These are phyloP conservation scores for Mohoua ochrocephala DNA, from an alignment of 2,113 vertebrate species.

Conservation along the genomic window DNA sequence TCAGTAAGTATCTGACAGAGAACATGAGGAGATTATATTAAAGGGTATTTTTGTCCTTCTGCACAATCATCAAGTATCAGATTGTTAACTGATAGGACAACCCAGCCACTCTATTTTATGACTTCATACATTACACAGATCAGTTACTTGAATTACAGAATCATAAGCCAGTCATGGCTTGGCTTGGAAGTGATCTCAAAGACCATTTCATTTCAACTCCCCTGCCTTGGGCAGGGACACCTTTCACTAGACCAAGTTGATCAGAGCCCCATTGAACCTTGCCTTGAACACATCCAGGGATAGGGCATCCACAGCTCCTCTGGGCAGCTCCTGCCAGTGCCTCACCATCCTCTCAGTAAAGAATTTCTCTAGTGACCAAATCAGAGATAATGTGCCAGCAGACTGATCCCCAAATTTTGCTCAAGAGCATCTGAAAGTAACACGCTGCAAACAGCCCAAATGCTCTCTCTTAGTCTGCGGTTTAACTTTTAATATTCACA, in stretches of 20 bases:
- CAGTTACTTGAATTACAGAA: background rate
- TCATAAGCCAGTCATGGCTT: background rate
- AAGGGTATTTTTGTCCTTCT: background rate
- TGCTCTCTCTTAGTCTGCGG: background rate
- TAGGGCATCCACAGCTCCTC: background rate
- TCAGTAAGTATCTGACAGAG: background rate
- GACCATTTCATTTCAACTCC: fast-evolving
- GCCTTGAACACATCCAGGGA: background rate
- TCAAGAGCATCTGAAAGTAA: background rate
- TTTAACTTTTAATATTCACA: background rate
- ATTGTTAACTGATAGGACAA: background rate
- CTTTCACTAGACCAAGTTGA: background rate
- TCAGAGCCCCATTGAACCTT: background rate
- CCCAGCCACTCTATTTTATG: background rate
- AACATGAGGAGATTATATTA: background rate
- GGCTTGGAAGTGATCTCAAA: background rate
- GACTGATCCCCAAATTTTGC: background rate
- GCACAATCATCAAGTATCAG: background rate
- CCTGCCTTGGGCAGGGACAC: fast-evolving
- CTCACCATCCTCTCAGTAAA: background rate
- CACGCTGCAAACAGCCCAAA: fast-evolving
- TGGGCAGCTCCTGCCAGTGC: background rate
- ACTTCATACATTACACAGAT: background rate
- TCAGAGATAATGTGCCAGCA: background rate
- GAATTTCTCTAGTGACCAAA: background rate